These are phyloP conservation scores for Anastatus disparis DNA, from an alignment of 1,140 invertebrate species.

Conservation along the genomic window DNA sequence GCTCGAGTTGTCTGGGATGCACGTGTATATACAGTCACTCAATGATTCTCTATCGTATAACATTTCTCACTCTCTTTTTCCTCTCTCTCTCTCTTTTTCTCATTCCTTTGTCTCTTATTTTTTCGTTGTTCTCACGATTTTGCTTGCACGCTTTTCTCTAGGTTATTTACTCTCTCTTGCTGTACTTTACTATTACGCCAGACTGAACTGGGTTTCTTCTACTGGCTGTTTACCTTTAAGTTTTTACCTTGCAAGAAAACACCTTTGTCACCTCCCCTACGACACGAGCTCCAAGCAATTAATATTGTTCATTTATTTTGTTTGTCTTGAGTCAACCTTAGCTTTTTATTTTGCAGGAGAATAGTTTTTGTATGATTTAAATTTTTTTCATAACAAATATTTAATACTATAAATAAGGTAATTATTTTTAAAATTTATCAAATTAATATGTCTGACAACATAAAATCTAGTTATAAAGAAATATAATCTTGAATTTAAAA, in stretches of 20 bases:
- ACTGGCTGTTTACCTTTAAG: constrained; percentile 14
- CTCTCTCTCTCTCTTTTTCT: background rate
- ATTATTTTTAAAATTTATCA: too few species aligned
- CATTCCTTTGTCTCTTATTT: background rate
- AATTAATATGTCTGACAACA: too few species aligned
- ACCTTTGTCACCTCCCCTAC: background rate
- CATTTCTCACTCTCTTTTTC: background rate
- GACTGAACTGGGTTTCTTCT: too few species aligned
- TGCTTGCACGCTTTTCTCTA: background rate
- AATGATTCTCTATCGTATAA: background rate
- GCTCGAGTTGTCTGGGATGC: constrained; percentile 43
- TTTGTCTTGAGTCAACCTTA: constrained; percentile 3
- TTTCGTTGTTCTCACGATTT: constrained; percentile 20
- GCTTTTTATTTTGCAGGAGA: background rate
- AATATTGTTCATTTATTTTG: background rate
- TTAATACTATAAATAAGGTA: too few species aligned
- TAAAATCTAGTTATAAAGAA: too few species aligned
- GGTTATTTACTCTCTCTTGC: background rate
- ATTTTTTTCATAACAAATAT: too few species aligned
- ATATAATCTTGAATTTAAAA: too few species aligned
- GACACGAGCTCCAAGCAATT: background rate
- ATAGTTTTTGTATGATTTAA: background rate
- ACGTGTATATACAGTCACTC: too few species aligned
- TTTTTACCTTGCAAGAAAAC: constrained; percentile 3
- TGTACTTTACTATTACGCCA: background rate